Base-by-base conservation (phyloP, 2,113 vertebrate genomes). In the Oenanthe oenanthe region DNA sequence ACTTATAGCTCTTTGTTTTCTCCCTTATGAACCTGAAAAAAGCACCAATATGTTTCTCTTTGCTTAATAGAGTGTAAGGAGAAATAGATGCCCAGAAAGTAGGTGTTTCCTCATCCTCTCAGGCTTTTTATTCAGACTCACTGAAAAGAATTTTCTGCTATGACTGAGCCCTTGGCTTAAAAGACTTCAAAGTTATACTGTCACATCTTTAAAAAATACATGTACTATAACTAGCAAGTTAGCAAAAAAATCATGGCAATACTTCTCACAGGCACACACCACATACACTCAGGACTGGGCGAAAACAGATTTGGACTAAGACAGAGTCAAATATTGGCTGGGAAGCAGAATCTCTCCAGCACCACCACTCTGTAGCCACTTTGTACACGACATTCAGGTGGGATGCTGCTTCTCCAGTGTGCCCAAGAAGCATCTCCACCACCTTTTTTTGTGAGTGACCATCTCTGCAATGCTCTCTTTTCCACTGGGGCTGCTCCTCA, bases 21-120 rank as follows among this genome's bases (percentile, higher is more conserved):
- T 24, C 29, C 38, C 26, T 68, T 48, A 80, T 2, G 38, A 86
- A 45, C 16, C 17, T 84, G 56, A 66, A 74, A 58, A 25, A 81
- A 70, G 34, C 10, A 75, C 29, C 92, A 58, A 42, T 62, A 34
- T 42, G 42, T 80, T 94, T 80, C 11, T 89, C 57, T 96, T 95
- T 94, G 72, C 82, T 84, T 65, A 96, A 89, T 1, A 42, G 45
- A 89, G 24, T 25, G 0, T 31, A 72, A 94, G 58, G 61, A 76
- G 71, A 92, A 89, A 91, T 38, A 87, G 20, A 10, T 72, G 24
- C 42, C 78, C 54, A 28, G 88, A 92, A 96, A 25, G 21, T 47
- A 96, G 63, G 56, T 60, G 1, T 6, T 74, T 24, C 20, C 29
- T 29, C 7, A 54, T 63, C 21, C 26, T 92, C 79, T 51, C 56